Evolutionary conservation across 1,140 invertebrate species (phyloP).

Genomic region (Aplysia californica): DNA sequence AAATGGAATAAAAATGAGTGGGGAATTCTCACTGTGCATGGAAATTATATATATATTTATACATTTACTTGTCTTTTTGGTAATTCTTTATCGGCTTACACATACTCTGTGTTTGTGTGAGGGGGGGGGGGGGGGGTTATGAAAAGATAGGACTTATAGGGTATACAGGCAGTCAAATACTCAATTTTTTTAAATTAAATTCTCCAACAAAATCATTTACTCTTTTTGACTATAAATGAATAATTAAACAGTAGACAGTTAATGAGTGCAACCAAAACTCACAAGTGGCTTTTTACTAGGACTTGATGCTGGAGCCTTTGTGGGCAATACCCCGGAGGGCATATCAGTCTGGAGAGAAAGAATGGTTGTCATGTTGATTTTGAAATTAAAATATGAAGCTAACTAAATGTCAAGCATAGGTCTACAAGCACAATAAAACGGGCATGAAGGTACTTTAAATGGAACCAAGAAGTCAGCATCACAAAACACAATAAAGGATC

Average conservation of each 20-base stretch:
- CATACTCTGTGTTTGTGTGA: too few relatives aligned
- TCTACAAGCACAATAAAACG: too few relatives aligned
- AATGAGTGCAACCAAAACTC: neutral
- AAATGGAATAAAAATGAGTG: neutral
- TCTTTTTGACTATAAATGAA: neutral
- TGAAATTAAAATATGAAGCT: neutral
- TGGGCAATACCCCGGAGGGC: conserved; percentile 23
- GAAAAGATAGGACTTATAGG: neutral
- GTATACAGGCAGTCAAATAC: neutral
- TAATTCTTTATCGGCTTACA: too few relatives aligned
- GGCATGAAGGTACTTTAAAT: neutral
- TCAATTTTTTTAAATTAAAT: neutral
- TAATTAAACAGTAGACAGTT: neutral
- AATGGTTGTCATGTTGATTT: too few relatives aligned
- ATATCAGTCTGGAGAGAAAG: conserved; percentile 29
- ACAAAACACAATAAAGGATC: neutral
- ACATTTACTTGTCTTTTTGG: neutral
- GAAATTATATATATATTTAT: neutral
- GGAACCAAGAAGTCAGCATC: neutral
- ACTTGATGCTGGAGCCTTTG: conserved; percentile 3
- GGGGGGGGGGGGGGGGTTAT: neutral
- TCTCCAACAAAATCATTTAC: neutral
- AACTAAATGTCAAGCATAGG: neutral
- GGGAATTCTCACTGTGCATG: neutral
- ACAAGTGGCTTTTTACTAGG: conserved; percentile 35